phyloP scores from a whole-genome alignment of 2,888 invertebrate genomes.

The Didymodactylos carnosus region DNA sequence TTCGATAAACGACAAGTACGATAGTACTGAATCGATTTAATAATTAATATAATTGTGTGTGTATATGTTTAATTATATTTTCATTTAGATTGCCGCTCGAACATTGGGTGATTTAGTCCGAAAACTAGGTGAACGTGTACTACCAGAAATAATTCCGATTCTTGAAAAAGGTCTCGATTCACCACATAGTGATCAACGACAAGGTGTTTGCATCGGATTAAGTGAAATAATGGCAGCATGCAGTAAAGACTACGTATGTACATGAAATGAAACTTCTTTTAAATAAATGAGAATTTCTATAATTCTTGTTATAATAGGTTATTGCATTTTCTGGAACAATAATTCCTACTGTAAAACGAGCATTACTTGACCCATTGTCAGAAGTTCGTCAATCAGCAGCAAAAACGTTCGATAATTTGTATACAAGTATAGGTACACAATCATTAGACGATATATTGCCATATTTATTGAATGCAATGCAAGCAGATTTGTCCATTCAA shows the following conservation, averaged over 20 bases:
- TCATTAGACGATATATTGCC: slow-evolving; percentile 91
- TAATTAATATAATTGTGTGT: background rate
- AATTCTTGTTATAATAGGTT: slow-evolving; percentile 24
- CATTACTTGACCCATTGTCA: slow-evolving; percentile 72
- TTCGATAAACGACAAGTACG: slow-evolving; percentile 70
- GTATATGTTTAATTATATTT: no score
- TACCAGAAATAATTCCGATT: slow-evolving; percentile 94
- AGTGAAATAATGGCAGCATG: slow-evolving; percentile 94
- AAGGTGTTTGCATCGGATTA: slow-evolving; percentile 91
- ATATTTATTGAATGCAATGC: slow-evolving; percentile 58
- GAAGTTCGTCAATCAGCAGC: slow-evolving; percentile 82
- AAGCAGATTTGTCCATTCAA: slow-evolving; percentile 21
- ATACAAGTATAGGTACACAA: slow-evolving; percentile 71
- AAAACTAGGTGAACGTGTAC: slow-evolving; percentile 32
- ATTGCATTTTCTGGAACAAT: slow-evolving; percentile 66
- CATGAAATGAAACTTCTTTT: background rate
- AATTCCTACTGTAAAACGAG: slow-evolving; percentile 70
- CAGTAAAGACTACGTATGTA: slow-evolving; percentile 49
- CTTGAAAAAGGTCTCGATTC: slow-evolving; percentile 76
- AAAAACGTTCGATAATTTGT: slow-evolving; percentile 81
- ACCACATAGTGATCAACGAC: slow-evolving; percentile 73
- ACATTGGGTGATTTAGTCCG: slow-evolving; percentile 13
- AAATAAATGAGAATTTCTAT: background rate
- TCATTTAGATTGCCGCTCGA: slow-evolving; percentile 1
- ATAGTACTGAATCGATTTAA: background rate